These are phyloP conservation scores for Penaeus chinensis DNA, from an alignment of 1,140 invertebrate genomes.

Conservation along the genomic window DNA sequence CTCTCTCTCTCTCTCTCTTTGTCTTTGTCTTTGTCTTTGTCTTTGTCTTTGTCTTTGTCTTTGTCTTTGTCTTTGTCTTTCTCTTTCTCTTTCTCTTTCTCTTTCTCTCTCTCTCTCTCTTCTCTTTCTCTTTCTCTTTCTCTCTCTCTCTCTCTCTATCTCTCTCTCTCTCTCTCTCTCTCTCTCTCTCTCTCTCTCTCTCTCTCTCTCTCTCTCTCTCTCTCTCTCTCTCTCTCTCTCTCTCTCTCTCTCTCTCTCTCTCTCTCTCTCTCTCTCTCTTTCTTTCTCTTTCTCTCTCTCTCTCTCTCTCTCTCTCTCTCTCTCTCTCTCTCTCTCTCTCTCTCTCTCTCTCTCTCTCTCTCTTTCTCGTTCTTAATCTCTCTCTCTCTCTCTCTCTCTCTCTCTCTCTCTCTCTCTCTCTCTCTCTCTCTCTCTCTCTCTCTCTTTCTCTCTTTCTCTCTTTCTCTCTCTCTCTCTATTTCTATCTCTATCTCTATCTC, in stretches of 20 bases:
- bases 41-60: not conserved
- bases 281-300: not conserved
- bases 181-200: not conserved
- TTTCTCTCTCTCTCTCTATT: conserved; percentile 2
- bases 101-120: too few relatives aligned
- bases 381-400: not conserved
- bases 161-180: not conserved
- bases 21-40: not conserved
- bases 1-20: not conserved
- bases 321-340: conserved; percentile 20
- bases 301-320: conserved; percentile 9
- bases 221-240: not conserved
- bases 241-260: not conserved
- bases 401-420: not conserved
- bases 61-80: not conserved
- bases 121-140: not conserved
- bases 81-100: not conserved
- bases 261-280: not conserved
- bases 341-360: not conserved
- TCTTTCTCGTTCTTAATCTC: not conserved
- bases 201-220: not conserved
- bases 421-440: not conserved
- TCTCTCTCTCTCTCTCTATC: too few relatives aligned
- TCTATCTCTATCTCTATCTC: not conserved
- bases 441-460: not conserved